Conservation (phyloP, 92 coral and sea anemone species). For the Phenganax marumi region DNA sequence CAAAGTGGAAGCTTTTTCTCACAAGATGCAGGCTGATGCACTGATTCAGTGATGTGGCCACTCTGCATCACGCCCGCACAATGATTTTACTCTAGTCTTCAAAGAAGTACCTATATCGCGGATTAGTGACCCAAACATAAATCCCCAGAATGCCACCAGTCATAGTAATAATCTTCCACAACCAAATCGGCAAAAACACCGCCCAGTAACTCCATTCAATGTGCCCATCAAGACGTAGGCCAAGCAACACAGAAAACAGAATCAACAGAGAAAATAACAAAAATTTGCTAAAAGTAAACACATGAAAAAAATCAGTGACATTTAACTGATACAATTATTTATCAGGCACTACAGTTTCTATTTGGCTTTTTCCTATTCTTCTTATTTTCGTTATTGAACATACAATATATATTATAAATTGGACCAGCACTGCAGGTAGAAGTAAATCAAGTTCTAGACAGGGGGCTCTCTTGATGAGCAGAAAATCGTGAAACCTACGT, state of each 20-base stretch:
- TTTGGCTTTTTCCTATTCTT: neutral
- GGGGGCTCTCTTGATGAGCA: too few species aligned
- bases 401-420: too few species aligned
- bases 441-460: too few species aligned
- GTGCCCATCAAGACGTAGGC: conserved; percentile 84
- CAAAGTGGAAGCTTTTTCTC: too few species aligned
- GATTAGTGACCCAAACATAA: conserved; percentile 84
- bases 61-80: neutral
- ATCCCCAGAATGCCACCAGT: conserved; percentile 83
- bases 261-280: conserved; percentile 87
- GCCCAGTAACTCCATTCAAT: conserved; percentile 97
- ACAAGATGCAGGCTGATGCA: too few species aligned
- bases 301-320: neutral
- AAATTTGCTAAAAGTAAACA: conserved; percentile 69
- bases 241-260: conserved; percentile 83
- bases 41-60: too few species aligned
- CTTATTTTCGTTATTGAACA: neutral
- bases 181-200: conserved; percentile 95
- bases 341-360: neutral
- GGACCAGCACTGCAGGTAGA: too few species aligned
- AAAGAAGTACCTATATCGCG: conserved; percentile 76
- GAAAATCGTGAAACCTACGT: too few species aligned
- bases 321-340: neutral
- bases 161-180: conserved; percentile 83
- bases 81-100: neutral